Conservation (phyloP, 2,113 vertebrate species). For the Manacus vitellinus region DNA sequence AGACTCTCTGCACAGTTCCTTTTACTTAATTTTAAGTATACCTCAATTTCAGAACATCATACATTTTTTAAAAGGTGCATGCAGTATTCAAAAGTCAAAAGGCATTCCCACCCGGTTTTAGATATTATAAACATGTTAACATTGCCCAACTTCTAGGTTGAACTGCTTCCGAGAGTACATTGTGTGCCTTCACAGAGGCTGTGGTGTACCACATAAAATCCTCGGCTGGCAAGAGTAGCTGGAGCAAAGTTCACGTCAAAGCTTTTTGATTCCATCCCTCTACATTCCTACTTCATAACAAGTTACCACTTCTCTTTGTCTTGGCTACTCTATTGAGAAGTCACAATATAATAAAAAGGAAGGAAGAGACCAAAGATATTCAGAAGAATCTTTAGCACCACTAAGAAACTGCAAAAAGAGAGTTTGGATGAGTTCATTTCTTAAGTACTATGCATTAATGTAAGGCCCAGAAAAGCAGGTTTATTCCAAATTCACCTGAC, state of each 20-base stretch:
- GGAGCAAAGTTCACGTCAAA: constrained; percentile 30
- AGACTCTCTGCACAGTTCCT: rapidly evolving
- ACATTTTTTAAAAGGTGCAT: not conserved
- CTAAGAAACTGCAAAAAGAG: not conserved
- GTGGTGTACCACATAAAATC: constrained; percentile 57
- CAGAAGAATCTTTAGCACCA: not conserved
- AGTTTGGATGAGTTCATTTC: not conserved
- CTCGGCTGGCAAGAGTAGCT: not conserved
- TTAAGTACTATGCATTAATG: not conserved
- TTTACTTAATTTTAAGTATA: not conserved
- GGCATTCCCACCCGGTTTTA: constrained; percentile 1
- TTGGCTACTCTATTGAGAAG: not conserved
- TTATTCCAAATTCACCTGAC: not conserved
- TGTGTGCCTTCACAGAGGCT: constrained; percentile 23
- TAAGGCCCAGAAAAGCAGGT: not conserved
- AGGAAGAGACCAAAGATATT: not conserved
- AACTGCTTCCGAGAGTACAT: constrained; percentile 39
- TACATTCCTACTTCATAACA: constrained; percentile 21
- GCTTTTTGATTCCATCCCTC: not conserved
- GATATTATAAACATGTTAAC: not conserved
- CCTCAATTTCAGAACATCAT: not conserved
- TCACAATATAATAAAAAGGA: not conserved
- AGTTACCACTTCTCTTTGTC: constrained; percentile 12
- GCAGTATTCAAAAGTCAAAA: not conserved
- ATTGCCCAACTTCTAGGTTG: not conserved